Base-by-base conservation (phyloP, 1,140 invertebrate species). In the Bicyclus anynana region DNA sequence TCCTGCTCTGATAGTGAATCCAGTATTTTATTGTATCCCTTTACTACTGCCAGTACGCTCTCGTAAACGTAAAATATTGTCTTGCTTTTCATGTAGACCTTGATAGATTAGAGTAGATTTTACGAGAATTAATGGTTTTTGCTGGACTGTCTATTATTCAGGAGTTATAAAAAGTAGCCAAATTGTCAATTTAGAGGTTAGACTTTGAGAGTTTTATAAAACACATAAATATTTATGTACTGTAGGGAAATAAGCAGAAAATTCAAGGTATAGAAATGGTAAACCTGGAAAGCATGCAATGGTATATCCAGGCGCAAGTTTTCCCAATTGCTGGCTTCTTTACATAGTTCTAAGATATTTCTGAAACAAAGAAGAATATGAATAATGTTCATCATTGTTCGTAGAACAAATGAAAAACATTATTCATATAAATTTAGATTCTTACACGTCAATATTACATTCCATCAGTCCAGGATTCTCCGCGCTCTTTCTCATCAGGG, bases 11-110 rank as follows among this genome's bases (percentile, higher is more conserved):
- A 91, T 0, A 93, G 64, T 0, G 90, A 89, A 2, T 87, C 81
- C 12, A 97, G 72, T 26, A 97, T 95, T 70, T 92, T 93, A 83
- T 97, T 97, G 77, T 97, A 97, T 35, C 94, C 93, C 17, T 93
- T 89, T 0, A 95, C 93, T 1, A 97, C 92, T 1, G 92, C 89
- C 9, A 95, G 71, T 0, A 97, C 93, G 62, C 93, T 93, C 72
- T 96, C 93, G 54, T 93, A 93, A 0, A 95, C 89, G 56, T 93
- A 93, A 17, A 91, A 86, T 0, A 96, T 76, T 7, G 90, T 91
- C 6, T 92, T 91, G 42, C 91, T 90, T 53, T 92, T 94, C 54
- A 90, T 84, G 65, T 93, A 93, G 2, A 94, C 76, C 87, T 92
- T n/a, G n/a, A n/a, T n/a, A n/a, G n/a, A n/a, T n/a, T n/a, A n/a